These are phyloP conservation scores for Phycodurus eques DNA, from an alignment of 2,113 vertebrate genomes.

Conservation along the genomic window DNA sequence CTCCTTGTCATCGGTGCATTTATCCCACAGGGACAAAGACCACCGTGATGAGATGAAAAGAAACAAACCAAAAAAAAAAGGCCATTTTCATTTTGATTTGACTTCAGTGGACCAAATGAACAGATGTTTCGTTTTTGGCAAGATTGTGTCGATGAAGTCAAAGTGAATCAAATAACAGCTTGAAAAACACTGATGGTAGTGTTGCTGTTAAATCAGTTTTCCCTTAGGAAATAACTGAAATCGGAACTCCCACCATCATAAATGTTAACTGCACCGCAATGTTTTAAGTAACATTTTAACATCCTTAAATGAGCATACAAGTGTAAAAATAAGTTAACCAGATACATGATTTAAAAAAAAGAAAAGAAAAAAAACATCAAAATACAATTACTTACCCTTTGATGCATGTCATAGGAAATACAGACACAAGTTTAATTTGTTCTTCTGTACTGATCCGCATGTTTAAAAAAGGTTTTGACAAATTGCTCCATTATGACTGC, in stretches of 20 bases:
- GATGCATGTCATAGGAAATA: too few relatives aligned
- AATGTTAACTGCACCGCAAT: too few relatives aligned
- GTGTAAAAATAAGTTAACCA: too few relatives aligned
- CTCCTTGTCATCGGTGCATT: not conserved
- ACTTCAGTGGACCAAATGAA: not conserved
- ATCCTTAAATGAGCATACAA: too few relatives aligned
- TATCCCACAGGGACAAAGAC: not conserved
- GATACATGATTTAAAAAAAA: too few relatives aligned
- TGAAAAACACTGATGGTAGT: not conserved
- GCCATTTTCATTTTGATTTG: not conserved
- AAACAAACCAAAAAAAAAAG: not conserved
- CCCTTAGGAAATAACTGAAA: not conserved
- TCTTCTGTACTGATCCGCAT: too few relatives aligned
- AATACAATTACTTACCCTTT: too few relatives aligned
- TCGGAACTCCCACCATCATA: not conserved
- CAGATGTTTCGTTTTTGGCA: conserved; percentile 1
- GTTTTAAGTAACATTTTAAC: too few relatives aligned
- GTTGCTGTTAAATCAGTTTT: too few relatives aligned
- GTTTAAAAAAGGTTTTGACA: conserved; percentile 36
- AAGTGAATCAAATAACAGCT: not conserved
- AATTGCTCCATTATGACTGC: conserved; percentile 24
- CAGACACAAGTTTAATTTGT: too few relatives aligned
- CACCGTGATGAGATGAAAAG: not conserved
- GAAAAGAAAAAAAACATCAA: too few relatives aligned
- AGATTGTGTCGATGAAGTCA: not conserved